Evolutionary conservation across 1,140 invertebrate genomes (phyloP).

Genomic region (Hylyphantes graminicola): DNA sequence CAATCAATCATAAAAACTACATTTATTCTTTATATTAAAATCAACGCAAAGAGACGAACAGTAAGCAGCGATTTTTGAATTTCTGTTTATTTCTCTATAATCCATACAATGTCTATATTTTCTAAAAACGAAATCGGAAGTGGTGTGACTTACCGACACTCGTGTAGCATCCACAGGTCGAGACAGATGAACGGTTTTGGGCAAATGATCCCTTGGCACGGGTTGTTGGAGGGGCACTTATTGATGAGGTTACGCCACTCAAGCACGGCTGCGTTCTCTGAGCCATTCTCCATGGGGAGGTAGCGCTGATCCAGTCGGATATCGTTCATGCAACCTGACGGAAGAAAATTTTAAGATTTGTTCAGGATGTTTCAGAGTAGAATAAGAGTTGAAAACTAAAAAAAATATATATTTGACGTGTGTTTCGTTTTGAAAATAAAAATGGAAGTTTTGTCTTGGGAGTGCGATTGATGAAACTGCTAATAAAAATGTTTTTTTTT

Average conservation of each 20-base stretch:
- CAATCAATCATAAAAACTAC: too few species aligned
- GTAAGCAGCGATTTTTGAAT: too few species aligned
- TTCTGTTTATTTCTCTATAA: not conserved
- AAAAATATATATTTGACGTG: too few species aligned
- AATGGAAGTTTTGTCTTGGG: too few species aligned
- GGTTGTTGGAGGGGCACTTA: conserved; percentile 92
- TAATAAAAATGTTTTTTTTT: too few species aligned
- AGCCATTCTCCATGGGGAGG: conserved; percentile 92
- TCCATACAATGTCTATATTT: not conserved
- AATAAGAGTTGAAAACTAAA: too few species aligned
- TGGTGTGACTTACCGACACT: conserved; percentile 84
- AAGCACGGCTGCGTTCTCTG: conserved; percentile 88
- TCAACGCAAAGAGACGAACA: too few species aligned
- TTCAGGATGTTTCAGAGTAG: too few species aligned
- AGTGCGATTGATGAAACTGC: too few species aligned
- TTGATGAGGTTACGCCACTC: conserved; percentile 90
- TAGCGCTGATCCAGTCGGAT: conserved; percentile 91
- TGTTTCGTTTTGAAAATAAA: too few species aligned
- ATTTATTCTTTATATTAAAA: too few species aligned
- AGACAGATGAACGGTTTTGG: conserved; percentile 94
- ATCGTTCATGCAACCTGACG: conserved; percentile 84
- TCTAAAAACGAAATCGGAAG: not conserved
- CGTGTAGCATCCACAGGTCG: conserved; percentile 95
- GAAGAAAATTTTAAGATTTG: not conserved
- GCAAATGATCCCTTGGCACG: conserved; percentile 91